Evolutionary conservation across 2,888 invertebrate species (phyloP).

Genomic region (Drosophila lutescens): DNA sequence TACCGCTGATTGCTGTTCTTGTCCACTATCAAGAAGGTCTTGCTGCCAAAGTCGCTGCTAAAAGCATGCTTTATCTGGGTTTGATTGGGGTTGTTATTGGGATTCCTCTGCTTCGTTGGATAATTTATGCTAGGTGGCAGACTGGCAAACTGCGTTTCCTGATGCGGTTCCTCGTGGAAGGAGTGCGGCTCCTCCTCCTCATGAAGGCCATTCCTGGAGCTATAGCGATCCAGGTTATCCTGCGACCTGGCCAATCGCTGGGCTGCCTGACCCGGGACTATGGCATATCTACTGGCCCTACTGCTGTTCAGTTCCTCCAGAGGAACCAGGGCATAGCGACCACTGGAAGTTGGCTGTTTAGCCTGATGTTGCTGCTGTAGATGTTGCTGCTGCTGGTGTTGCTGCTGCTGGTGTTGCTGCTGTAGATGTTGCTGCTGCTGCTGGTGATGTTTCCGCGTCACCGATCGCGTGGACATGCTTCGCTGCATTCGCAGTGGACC

Average conservation of each 20-base stretch:
- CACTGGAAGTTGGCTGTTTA: conserved; percentile 52
- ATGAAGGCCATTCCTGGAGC: conserved; percentile 56
- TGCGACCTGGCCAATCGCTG: conserved; percentile 83
- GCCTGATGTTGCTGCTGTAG: conserved; percentile 37
- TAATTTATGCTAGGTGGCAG: conserved; percentile 73
- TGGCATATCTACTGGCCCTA: conserved; percentile 81
- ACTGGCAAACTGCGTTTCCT: conserved; percentile 79
- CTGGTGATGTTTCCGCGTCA: conserved; percentile 73
- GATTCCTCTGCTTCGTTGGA: conserved; percentile 27
- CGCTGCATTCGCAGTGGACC: conserved; percentile 83
- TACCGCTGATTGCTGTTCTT: conserved; percentile 86
- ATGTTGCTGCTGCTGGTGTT: conserved; percentile 20
- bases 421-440: conserved; percentile 58
- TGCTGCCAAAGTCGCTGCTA: conserved; percentile 84
- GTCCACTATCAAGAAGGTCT: conserved; percentile 85
- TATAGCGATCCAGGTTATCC: conserved; percentile 81
- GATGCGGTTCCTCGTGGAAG: conserved; percentile 79
- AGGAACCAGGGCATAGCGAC: conserved; percentile 85
- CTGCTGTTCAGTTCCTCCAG: conserved; percentile 82
- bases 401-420: conserved; percentile 57
- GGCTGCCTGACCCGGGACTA: conserved; percentile 83
- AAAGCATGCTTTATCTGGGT: conserved; percentile 83
- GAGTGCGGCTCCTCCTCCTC: conserved; percentile 76
- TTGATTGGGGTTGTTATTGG: conserved; percentile 19
- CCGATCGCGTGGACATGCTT: conserved; percentile 84